Evolutionary conservation across 2,888 invertebrate genomes (phyloP), one percentile per base, ranked within the genome.

Genomic region (Trachelus stipa): DNA sequence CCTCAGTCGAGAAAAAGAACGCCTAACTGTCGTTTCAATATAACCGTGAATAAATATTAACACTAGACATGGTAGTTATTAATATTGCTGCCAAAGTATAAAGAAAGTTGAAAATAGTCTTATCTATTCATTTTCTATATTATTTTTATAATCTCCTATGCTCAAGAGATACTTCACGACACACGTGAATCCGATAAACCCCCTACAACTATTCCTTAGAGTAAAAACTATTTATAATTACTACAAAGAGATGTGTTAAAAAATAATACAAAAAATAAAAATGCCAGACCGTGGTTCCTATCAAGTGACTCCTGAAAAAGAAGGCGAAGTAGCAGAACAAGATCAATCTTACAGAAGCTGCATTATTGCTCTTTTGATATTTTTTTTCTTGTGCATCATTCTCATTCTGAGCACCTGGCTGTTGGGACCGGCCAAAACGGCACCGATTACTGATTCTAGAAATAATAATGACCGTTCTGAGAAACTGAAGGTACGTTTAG

Each of bases 331-430:
- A 9, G 79, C 77, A 4, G 75, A 85, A 74, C 83, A 78, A 11
- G 87, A 88, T 77, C 83, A 87, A 76, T 88, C 87, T 15, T 88
- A 81, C 73, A 84, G 68, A 77, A 86, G 83, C 79, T 87, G 88
- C 12, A 12, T 87, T 30, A 12, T 80, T 31, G 73, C 85, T 15
- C 78, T 88, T 76, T 68, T 88, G 4, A 82, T 87, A 79, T 85
- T 88, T 56, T 79, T 85, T 68, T 81, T 87, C 6, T 69, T 88
- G 12, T 87, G 84, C 31, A 77, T 85, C 0, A 76, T 87, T 6
- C 74, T 88, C 4, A 83, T 88, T 6, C 23, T 87, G 4, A 79
- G 75, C 1, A 77, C 78, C 76, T 77, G 81, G 76, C 81, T 83
- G 3, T 85, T 83, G 87, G 85, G 74, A 33, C 82, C 69, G 15